These are phyloP conservation scores for Coptodon bakossiorum DNA, from an alignment of 2,113 vertebrate species.

Conservation along the genomic window DNA sequence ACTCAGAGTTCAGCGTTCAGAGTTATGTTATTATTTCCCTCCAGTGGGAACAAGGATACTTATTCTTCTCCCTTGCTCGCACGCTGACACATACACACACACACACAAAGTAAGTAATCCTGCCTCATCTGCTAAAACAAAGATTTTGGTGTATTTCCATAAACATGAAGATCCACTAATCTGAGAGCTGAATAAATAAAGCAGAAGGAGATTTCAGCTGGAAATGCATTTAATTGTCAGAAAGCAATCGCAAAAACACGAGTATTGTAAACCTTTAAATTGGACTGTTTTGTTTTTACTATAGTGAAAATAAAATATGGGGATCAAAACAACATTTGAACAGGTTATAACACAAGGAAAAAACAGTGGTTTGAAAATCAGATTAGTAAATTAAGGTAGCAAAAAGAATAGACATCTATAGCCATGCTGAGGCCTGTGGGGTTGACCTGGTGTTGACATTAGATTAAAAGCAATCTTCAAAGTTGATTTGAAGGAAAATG, in stretches of 20 bases:
- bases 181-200: neutral
- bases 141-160: conserved; percentile 2
- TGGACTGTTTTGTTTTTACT: neutral
- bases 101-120: neutral
- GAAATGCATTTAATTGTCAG: neutral
- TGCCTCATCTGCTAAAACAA: conserved; percentile 26
- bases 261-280: neutral
- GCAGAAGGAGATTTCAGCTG: neutral
- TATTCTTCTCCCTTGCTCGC: neutral
- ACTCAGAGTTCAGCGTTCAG: neutral
- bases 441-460: neutral
- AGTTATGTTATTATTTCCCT: neutral
- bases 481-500: neutral
- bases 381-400: neutral
- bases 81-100: neutral
- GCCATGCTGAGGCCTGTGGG: neutral
- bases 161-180: conserved; percentile 4
- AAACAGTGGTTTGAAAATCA: neutral
- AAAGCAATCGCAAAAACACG: neutral
- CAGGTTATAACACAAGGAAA: neutral
- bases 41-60: neutral
- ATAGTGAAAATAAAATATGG: neutral
- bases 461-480: neutral
- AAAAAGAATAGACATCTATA: neutral
- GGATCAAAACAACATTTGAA: neutral